Conservation (phyloP, 2,888 invertebrate species). For the Shargacucullia verbasci region DNA sequence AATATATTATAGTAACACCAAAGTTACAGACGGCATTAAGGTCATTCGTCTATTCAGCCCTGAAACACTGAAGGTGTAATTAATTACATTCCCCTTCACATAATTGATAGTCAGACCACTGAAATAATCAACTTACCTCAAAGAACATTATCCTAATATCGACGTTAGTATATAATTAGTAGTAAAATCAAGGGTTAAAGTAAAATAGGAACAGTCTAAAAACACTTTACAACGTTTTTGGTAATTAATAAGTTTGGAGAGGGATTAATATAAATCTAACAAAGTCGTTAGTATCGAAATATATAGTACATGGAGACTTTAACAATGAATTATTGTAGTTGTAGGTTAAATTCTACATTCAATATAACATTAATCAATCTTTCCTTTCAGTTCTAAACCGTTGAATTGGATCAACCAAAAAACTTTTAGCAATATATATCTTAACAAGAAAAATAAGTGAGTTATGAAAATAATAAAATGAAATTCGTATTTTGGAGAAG, state of each 20-base stretch:
- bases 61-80: constrained; percentile 29
- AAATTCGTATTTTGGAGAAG: too few species aligned
- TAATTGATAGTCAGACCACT: constrained; percentile 29
- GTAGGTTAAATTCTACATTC: constrained; percentile 18
- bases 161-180: constrained; percentile 21
- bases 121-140: constrained; percentile 32
- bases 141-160: constrained; percentile 22
- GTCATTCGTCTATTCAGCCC: constrained; percentile 30
- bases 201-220: constrained; percentile 11
- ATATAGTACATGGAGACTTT: not conserved
- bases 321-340: constrained; percentile 26
- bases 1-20: constrained; percentile 10
- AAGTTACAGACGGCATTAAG: constrained; percentile 22
- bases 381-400: constrained; percentile 10
- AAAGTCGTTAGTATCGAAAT: constrained; percentile 3
- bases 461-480: too few species aligned
- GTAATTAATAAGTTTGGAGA: constrained; percentile 20
- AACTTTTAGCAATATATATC: too few species aligned
- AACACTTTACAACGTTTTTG: not conserved
- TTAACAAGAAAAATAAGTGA: too few species aligned
- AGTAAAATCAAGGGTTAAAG: not conserved
- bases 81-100: constrained; percentile 34
- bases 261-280: constrained; percentile 19
- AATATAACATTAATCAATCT: constrained; percentile 40
- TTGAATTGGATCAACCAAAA: constrained; percentile 22